Evolutionary conservation across 2,797 vertebrate genomes (phyloP), one percentile per base, ranked within the genome.

Genomic region (Siniperca obscura): DNA sequence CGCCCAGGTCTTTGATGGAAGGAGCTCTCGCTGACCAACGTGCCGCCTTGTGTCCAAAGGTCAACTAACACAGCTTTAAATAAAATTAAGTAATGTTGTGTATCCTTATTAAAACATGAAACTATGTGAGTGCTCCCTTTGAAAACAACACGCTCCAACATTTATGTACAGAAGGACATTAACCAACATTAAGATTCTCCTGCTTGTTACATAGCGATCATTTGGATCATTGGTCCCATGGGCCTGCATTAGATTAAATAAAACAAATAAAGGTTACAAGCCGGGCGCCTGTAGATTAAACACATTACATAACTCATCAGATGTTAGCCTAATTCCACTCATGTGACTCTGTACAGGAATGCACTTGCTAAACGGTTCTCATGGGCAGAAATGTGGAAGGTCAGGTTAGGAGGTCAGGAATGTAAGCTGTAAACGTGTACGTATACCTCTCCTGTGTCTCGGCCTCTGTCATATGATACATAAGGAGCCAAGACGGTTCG

Each of bases 251-350:
- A 82, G 16, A 65, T 46, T 61, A 64, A 85, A 79, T 61, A 61
- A 72, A 69, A 68, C 27, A 22, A 66, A 55, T 66, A 40, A 46
- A 68, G 40, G 74, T 65, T 55, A 42, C 5, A 38, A 22, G 61
- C 46, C 1, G 14, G 27, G 30, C 3, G 27, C 13, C 68, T 74
- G 65, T n/a, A 57, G 61, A 80, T 78, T 55, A 48, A 77, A 80
- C 46, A 38, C 9, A 78, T 93, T 89, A 90, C 78, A 44, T 83
- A 93, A 91, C 55, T 61, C 59, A 62, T 44, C 9, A 52, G 77
- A 70, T 73, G 85, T 91, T 78, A 88, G 82, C 53, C 30, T 90
- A 84, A 94, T 81, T 88, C 86, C 79, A 14, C 56, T 92, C 92
- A 90, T 93, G 86, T 90, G 93, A 78, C 53, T 73, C 50, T 1